Evolutionary conservation across 53 echinoderm and acorn worm species (phyloP).

Genomic region (Patiria pectinifera): DNA sequence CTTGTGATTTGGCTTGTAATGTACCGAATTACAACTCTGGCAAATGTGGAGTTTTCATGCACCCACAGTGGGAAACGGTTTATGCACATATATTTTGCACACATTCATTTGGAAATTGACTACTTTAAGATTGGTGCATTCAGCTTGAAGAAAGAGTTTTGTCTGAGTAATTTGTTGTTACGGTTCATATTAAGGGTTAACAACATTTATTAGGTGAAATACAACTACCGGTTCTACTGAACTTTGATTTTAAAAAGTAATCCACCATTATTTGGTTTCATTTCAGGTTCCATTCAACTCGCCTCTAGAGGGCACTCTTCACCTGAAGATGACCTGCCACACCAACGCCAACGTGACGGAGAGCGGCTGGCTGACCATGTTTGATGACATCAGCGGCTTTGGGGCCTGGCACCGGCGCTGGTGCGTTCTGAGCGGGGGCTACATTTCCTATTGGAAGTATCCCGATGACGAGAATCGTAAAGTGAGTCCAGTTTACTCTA

Average conservation of each 20-base stretch:
- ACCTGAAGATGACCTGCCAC: conserved; percentile 87
- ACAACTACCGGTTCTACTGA: no score
- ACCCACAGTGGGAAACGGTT: no score
- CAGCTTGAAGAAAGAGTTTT: no score
- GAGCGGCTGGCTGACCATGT: conserved; percentile 96
- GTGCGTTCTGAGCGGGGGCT: conserved; percentile 91
- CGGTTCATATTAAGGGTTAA: no score
- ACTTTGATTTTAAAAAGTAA: background rate
- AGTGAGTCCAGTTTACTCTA: conserved; percentile 44
- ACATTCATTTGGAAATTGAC: no score
- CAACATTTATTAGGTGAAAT: no score
- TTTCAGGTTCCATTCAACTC: conserved; percentile 89
- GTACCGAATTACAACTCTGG: no score
- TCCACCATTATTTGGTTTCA: background rate
- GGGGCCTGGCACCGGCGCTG: conserved; percentile 98
- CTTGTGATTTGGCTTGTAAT: no score
- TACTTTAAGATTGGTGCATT: no score
- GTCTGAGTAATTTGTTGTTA: no score
- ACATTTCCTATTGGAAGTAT: conserved; percentile 96
- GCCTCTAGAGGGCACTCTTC: conserved; percentile 91
- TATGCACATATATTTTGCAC: no score
- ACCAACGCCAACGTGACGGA: conserved; percentile 79
- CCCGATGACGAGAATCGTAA: conserved; percentile 94
- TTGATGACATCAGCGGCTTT: conserved; percentile 98
- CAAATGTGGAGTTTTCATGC: no score